Evolutionary conservation across 2,888 invertebrate species (phyloP).

Genomic region (Polymixis lichenea): DNA sequence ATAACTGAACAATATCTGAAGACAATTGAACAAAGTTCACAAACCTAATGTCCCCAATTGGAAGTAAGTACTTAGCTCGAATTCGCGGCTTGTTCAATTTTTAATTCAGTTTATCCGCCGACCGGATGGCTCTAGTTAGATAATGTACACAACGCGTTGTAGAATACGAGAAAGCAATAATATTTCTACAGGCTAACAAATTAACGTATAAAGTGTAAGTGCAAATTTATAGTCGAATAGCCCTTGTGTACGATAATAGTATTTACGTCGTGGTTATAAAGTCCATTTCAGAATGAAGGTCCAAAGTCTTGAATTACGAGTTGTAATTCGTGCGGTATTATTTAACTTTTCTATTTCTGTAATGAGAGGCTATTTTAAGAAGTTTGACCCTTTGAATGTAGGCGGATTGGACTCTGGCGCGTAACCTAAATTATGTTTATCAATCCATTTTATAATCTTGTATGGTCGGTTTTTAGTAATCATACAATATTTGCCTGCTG

Average conservation of each 20-base stretch:
- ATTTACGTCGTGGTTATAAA: conserved; percentile 32
- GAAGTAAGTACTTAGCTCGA: conserved; percentile 34
- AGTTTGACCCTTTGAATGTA: conserved; percentile 50
- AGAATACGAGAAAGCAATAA: conserved; percentile 66
- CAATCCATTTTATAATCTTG: conserved; percentile 1
- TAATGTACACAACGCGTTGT: conserved; percentile 51
- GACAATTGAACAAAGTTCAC: conserved; percentile 37
- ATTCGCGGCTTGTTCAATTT: conserved; percentile 36
- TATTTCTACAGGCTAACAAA: conserved; percentile 59
- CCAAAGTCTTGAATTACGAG: conserved; percentile 48
- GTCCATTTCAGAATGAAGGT: conserved; percentile 51
- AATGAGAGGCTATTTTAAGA: conserved; percentile 56
- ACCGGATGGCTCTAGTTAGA: conserved; percentile 57
- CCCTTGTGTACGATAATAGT: conserved; percentile 53
- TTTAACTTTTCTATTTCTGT: conserved; percentile 56
- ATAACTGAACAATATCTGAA: conserved; percentile 22
- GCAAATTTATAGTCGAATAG: conserved; percentile 50
- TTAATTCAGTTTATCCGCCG: conserved; percentile 43
- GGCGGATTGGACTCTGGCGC: conserved; percentile 2
- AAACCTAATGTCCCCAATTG: conserved; percentile 36
- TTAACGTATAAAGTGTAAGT: conserved; percentile 51
- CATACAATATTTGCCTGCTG: not conserved
- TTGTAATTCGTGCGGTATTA: conserved; percentile 55
- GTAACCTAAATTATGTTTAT: conserved; percentile 21
- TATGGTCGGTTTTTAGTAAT: conserved; percentile 8